A percentile compares a stretch with the other conserved stretches of the same genome.
phyloP scores from a whole-genome alignment of 1,140 invertebrate species.

The Rhagoletis pomonella region DNA sequence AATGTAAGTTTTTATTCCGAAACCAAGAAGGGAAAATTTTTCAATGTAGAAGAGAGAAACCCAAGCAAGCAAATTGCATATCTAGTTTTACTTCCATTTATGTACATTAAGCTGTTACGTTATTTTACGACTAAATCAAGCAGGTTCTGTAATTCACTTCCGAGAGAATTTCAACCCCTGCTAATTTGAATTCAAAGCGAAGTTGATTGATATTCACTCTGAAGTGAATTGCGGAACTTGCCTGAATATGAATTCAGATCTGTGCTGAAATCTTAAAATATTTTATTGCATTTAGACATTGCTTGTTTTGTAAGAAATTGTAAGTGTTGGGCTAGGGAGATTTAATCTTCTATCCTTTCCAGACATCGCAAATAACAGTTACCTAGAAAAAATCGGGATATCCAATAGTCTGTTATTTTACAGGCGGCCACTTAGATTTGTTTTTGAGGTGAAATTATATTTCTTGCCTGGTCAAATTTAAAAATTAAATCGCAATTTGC shows the following conservation, averaged over 20 bases:
- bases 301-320: neutral
- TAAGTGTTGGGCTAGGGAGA: neutral
- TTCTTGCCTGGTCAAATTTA: no score
- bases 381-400: neutral
- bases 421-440: no score
- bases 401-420: no score
- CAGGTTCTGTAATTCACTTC: no score
- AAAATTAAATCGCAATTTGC: no score
- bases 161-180: no score
- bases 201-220: no score
- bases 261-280: neutral
- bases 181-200: no score
- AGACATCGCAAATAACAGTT: no score
- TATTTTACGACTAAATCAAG: neutral
- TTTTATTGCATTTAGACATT: neutral
- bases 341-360: no score
- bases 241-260: neutral
- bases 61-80: neutral
- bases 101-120: neutral
- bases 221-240: no score
- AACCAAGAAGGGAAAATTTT: neutral
- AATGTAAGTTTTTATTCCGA: constrained; percentile 64
- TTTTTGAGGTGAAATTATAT: no score
- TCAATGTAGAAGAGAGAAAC: neutral
- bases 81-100: neutral